Conservation (phyloP, 1,140 invertebrate species). For the Drosophila truncata region DNA sequence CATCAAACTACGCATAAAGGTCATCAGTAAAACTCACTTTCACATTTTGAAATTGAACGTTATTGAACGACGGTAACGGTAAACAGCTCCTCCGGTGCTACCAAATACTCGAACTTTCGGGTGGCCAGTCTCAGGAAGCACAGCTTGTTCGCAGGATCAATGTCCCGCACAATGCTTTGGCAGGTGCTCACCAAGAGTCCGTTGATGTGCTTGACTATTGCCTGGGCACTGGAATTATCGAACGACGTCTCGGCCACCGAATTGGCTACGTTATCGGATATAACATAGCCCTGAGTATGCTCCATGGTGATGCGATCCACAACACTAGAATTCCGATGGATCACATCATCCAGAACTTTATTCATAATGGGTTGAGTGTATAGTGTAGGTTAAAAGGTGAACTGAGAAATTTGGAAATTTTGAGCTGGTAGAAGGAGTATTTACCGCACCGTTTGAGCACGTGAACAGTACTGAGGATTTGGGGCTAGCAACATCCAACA, state of each 20-base stretch:
- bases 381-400: background rate
- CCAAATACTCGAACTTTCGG: conserved; percentile 75
- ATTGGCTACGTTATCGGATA: conserved; percentile 64
- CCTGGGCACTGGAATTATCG: conserved; percentile 74
- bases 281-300: conserved; percentile 66
- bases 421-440: background rate
- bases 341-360: conserved; percentile 66
- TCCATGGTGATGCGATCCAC: conserved; percentile 71
- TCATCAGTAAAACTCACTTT: no score
- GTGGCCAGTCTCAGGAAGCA: conserved; percentile 68
- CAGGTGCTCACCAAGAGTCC: conserved; percentile 47
- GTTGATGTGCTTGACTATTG: conserved; percentile 71
- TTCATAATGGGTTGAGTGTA: conserved; percentile 40
- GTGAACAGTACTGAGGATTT: background rate
- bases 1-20: background rate
- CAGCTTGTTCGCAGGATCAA: conserved; percentile 69
- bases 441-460: background rate
- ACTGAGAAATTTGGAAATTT: background rate
- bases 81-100: conserved; percentile 77
- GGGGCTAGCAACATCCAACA: background rate
- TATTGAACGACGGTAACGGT: conserved; percentile 78
- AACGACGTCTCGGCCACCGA: conserved; percentile 67
- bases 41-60: background rate
- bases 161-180: conserved; percentile 70
- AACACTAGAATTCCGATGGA: conserved; percentile 36